phyloP scores from a whole-genome alignment of 2,797 vertebrate species.

The Sebastes taczanowskii region DNA sequence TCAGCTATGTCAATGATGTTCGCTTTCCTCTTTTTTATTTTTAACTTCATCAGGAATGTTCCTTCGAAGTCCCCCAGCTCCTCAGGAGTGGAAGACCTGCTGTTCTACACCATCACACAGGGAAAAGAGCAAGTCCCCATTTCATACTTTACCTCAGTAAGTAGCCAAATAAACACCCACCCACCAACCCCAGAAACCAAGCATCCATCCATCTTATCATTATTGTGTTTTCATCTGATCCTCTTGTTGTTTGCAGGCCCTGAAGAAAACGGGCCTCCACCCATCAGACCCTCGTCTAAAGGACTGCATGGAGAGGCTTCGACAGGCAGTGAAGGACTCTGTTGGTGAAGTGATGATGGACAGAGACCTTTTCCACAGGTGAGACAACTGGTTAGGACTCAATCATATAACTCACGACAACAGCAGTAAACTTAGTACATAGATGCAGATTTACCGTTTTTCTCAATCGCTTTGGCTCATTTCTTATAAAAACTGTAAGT shows the following conservation, averaged over 20 bases:
- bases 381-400: constrained; percentile 11
- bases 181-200: neutral
- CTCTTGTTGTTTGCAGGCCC: constrained; percentile 69
- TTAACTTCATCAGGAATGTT: constrained; percentile 46
- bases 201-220: neutral
- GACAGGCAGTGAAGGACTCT: constrained; percentile 76
- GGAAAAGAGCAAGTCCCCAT: constrained; percentile 87
- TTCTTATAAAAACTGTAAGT: neutral
- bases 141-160: constrained; percentile 86
- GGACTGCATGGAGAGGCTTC: constrained; percentile 85
- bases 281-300: constrained; percentile 88
- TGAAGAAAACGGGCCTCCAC: constrained; percentile 87
- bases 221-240: neutral
- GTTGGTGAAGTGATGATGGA: constrained; percentile 85
- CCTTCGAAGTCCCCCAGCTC: constrained; percentile 72
- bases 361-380: constrained; percentile 88
- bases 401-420: neutral
- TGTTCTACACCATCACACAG: constrained; percentile 90
- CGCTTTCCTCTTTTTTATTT: neutral
- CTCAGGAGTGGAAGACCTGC: constrained; percentile 85
- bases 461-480: no score
- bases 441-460: neutral
- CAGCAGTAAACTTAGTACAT: neutral
- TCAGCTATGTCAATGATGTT: neutral
- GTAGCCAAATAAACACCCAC: constrained; percentile 31